Evolutionary conservation across 37 sponge, comb jelly and placozoan species (phyloP).

Genomic region (Bolinopsis microptera): DNA sequence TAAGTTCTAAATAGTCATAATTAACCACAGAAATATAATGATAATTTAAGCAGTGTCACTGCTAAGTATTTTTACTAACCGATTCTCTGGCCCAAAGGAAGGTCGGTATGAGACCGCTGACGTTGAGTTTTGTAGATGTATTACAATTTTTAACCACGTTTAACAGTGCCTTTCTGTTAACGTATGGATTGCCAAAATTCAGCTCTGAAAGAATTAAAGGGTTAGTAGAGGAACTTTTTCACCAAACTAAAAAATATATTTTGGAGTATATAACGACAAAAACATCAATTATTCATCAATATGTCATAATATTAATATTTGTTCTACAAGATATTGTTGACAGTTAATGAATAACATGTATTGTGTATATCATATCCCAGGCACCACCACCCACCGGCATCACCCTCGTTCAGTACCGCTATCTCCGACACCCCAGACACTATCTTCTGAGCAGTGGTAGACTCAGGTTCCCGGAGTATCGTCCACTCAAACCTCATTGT

Average conservation of each 20-base stretch:
- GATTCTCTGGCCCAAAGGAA: conserved; percentile 12
- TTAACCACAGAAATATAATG: no score
- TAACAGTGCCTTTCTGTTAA: not conserved
- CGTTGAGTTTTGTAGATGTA: not conserved
- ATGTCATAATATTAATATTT: no score
- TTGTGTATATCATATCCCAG: no score
- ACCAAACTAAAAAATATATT: no score
- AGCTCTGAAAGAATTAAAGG: no score
- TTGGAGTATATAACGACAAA: no score
- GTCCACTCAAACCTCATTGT: conserved; percentile 56
- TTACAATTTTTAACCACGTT: not conserved
- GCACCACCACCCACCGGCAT: not conserved
- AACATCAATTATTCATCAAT: no score
- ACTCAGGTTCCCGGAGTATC: not conserved
- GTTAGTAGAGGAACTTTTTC: no score
- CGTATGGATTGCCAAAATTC: not conserved
- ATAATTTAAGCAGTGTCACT: no score
- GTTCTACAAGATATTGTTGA: no score
- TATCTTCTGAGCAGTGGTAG: not conserved
- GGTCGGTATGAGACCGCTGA: conserved; percentile 27
- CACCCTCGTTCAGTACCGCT: not conserved
- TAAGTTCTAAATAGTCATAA: no score
- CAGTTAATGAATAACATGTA: no score
- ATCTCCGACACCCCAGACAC: conserved; percentile 24
- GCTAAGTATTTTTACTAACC: not conserved